A percentile compares a stretch with the other conserved stretches of the same genome.
Conservation (phyloP, 2,113 vertebrate genomes). For the Fregetta grallaria region DNA sequence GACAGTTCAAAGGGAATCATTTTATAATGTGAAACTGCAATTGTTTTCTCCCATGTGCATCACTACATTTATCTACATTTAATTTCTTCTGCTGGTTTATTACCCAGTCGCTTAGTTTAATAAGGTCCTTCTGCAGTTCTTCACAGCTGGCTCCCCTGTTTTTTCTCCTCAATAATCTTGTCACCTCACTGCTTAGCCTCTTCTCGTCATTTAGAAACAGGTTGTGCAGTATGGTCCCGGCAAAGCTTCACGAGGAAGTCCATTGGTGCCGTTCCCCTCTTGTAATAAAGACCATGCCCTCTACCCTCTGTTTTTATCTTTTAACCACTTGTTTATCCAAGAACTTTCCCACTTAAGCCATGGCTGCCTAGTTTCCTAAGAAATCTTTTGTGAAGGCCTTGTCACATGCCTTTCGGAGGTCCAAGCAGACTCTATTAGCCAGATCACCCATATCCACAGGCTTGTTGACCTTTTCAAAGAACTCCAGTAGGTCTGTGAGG, state of each 20-base stretch:
- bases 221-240: neutral
- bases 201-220: neutral
- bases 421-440: neutral
- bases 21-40: neutral
- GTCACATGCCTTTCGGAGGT: neutral
- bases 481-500: neutral
- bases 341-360: neutral
- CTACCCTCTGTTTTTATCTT: neutral
- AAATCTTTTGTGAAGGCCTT: slow-evolving; percentile 4
- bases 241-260: neutral
- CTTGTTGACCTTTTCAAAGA: slow-evolving; percentile 44
- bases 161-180: neutral
- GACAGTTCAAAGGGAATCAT: neutral
- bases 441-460: slow-evolving; percentile 26
- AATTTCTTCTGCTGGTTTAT: slow-evolving; percentile 3
- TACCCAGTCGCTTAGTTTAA: neutral
- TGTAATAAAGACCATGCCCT: neutral
- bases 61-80: neutral
- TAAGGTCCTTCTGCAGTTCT: neutral
- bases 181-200: neutral
- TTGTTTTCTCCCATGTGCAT: neutral
- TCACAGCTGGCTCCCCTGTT: neutral
- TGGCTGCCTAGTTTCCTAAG: slow-evolving; percentile 4
- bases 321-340: slow-evolving; percentile 27
- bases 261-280: neutral